Percentiles rank a stretch among this genome's conserved stretches.
Conservation (phyloP, 2,113 vertebrate species). For the Acanthisitta chloris region DNA sequence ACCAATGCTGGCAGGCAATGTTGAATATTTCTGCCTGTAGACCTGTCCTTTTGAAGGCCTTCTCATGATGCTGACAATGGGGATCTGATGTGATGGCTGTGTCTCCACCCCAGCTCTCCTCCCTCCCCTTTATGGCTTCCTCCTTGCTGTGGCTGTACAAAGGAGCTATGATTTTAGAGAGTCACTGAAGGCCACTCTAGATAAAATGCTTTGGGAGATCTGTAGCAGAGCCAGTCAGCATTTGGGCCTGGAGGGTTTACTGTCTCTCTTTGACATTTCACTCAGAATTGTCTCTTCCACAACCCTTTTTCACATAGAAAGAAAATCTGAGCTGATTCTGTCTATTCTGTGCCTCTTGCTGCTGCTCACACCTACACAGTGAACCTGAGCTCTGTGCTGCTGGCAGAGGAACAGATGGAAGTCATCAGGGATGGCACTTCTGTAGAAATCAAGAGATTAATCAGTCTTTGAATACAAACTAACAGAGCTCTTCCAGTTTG, state of each 20-base stretch:
- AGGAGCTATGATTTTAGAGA: background rate
- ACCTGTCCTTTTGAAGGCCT: background rate
- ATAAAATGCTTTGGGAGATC: background rate
- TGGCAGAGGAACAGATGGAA: background rate
- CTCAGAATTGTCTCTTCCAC: background rate
- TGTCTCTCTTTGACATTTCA: fast-evolving
- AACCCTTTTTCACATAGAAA: background rate
- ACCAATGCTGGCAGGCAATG: background rate
- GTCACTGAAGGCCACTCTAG: background rate
- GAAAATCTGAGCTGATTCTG: background rate
- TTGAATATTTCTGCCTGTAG: background rate
- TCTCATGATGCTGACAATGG: fast-evolving
- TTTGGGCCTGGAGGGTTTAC: background rate
- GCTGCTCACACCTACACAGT: background rate
- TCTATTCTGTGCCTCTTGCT: background rate
- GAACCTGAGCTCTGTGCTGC: background rate
- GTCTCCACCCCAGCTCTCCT: background rate
- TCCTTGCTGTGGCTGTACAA: background rate
- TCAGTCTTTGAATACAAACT: background rate
- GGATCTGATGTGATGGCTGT: background rate
- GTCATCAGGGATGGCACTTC: background rate
- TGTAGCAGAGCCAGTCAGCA: background rate
- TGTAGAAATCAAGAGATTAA: background rate
- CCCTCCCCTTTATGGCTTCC: background rate
- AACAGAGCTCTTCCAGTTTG: background rate